These are phyloP conservation scores for Strigamia transsilvanica DNA, from an alignment of 2,888 invertebrate species.

Conservation along the genomic window DNA sequence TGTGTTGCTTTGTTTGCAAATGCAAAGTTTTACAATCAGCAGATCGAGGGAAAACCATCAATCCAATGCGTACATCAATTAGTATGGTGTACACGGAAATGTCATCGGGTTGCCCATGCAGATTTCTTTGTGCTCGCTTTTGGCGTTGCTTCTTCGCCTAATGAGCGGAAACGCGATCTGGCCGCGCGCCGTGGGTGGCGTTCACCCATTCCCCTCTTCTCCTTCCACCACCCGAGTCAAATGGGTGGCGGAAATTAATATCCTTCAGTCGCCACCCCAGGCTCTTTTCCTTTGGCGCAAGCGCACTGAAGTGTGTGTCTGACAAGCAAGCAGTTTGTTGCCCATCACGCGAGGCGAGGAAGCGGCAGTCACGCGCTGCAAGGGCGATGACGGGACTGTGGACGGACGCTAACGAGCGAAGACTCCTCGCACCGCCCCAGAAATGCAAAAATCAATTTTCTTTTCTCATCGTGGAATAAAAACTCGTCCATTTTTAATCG, in stretches of 20 bases:
- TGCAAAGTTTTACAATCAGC: constrained; percentile 12
- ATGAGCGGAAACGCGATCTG: constrained; percentile 45
- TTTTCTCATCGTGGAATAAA: not conserved
- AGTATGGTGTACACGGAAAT: constrained; percentile 5
- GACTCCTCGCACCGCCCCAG: constrained; percentile 33
- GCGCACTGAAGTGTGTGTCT: constrained; percentile 35
- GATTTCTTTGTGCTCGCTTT: constrained; percentile 32
- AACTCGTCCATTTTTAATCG: constrained; percentile 1
- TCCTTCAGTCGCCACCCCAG: constrained; percentile 47
- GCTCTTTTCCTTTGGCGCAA: constrained; percentile 43
- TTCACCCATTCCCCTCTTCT: constrained; percentile 28
- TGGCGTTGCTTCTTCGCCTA: constrained; percentile 32
- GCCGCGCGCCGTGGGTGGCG: constrained; percentile 49
- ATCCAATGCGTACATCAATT: not conserved
- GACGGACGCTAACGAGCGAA: constrained; percentile 49
- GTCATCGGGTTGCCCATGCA: constrained; percentile 2
- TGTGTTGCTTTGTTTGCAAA: constrained; percentile 36
- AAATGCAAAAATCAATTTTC: constrained; percentile 30
- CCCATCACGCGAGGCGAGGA: constrained; percentile 49
- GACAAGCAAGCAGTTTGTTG: constrained; percentile 49
- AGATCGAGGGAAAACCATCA: not conserved
- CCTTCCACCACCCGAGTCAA: constrained; percentile 28
- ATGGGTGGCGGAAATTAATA: constrained; percentile 49
- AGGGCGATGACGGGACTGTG: constrained; percentile 47
- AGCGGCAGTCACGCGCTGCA: constrained; percentile 48